These are phyloP conservation scores for Sitobion miscanthi DNA, from an alignment of 1,140 invertebrate genomes.

Conservation along the genomic window DNA sequence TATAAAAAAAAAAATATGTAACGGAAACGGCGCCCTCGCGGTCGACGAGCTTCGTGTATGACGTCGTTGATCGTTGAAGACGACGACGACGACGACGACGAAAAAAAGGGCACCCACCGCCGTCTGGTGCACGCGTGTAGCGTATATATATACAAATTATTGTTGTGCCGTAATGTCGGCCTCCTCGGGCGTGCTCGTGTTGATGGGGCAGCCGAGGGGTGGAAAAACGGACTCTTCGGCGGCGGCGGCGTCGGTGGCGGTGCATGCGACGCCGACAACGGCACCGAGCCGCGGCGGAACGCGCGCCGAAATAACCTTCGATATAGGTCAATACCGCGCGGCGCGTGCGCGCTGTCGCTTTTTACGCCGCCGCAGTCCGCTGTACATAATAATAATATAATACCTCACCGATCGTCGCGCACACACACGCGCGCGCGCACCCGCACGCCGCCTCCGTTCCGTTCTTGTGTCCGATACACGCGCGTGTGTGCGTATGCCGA, in stretches of 20 bases:
- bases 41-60: neutral
- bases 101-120: neutral
- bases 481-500: neutral
- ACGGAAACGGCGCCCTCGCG: neutral
- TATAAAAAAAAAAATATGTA: neutral
- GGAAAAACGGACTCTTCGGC: neutral
- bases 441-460: too few relatives aligned
- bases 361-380: neutral
- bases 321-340: conserved; percentile 52
- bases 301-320: conserved; percentile 54
- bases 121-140: neutral
- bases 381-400: neutral
- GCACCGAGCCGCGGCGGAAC: conserved; percentile 27
- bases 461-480: neutral
- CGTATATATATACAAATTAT: neutral
- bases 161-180: neutral
- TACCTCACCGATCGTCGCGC: neutral
- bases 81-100: too few relatives aligned
- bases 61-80: neutral
- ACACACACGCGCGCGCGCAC: neutral
- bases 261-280: neutral
- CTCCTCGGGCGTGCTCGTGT: neutral
- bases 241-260: neutral
- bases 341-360: conserved; percentile 35
- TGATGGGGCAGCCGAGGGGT: neutral